Base-by-base conservation (phyloP, 1,140 invertebrate genomes). In the Tetranychus cinnabarinus region DNA sequence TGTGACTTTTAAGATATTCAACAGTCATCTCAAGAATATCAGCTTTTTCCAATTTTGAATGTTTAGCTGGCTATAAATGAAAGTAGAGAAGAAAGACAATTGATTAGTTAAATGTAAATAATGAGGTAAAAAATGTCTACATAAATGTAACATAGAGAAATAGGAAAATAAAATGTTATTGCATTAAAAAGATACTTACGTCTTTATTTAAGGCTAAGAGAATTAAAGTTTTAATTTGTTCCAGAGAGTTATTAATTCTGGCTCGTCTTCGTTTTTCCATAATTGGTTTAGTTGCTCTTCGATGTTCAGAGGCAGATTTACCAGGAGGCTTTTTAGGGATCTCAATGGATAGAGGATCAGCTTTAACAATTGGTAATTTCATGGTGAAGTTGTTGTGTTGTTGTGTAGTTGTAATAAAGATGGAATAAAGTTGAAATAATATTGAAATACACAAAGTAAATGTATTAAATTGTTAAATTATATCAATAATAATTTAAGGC, bases 11-110 rank as follows among this genome's bases (percentile, higher is more conserved):
- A 65, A 96, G 75, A 68, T 92, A 88, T 67, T 85, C 81, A n/a
- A 96, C 89, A 1, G 91, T 92, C 72, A 95, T 75, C 71, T 97
- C 91, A 65, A 96, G 77, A 69, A 97, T 92, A 73, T 96, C 91
- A 31, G 91, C 90, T 71, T 97, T 97, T 74, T 97, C 92, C 70
- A 96, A 73, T 69, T 95, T 92, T 54, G 85, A 62, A 37, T 64
- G 60, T n/a, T 59, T 50, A 2, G 60, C 54, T 31, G 63, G 63
- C 58, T 59, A 59, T 46, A 46, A 31, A 35, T 8, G 39, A 31
- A 45, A 31, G 33, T 33, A 48, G 13, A 12, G 12, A 59, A 8
- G 3, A 45, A 34, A 57, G 39, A 35, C 6, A 57, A n/a, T 10
- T 10, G 35, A 36, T n/a, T 13, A n/a, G 10, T 15, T 31, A 57